These are phyloP conservation scores for Drosophila picticornis DNA, from an alignment of 2,888 invertebrate species.

Conservation along the genomic window DNA sequence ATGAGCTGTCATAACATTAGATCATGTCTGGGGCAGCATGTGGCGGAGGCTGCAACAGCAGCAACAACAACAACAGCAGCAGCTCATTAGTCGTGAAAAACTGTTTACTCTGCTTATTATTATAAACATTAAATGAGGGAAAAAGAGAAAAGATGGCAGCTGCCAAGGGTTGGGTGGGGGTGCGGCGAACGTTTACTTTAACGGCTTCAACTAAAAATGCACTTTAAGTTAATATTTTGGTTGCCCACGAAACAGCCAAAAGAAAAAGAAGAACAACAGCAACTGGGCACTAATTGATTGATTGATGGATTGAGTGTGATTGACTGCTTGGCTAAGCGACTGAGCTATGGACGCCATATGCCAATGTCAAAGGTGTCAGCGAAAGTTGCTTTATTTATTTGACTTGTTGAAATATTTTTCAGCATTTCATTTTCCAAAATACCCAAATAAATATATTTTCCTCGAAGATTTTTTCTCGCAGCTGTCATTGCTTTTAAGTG, in stretches of 20 bases:
- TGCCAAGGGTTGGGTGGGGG: neutral
- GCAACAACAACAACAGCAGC: constrained; percentile 19
- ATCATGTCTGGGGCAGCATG: constrained; percentile 67
- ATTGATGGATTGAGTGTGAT: constrained; percentile 58
- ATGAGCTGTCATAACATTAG: constrained; percentile 84
- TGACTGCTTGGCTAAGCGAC: constrained; percentile 45
- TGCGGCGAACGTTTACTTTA: constrained; percentile 43
- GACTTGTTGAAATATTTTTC: constrained; percentile 56
- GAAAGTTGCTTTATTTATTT: constrained; percentile 56
- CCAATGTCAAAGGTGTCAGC: constrained; percentile 64
- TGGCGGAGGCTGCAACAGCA: constrained; percentile 14
- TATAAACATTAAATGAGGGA: constrained; percentile 65
- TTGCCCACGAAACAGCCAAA: neutral
- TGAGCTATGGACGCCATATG: constrained; percentile 51
- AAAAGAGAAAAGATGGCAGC: constrained; percentile 24
- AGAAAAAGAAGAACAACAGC: constrained; percentile 2
- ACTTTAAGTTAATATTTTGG: constrained; percentile 56
- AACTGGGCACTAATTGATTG: constrained; percentile 63
- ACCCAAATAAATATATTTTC: constrained; percentile 22
- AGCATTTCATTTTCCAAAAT: constrained; percentile 21
- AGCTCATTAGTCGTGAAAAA: constrained; percentile 74
- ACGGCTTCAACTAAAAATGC: constrained; percentile 57
- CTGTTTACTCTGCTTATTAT: constrained; percentile 77
- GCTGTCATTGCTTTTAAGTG: constrained; percentile 67
- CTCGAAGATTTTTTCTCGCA: constrained; percentile 34